phyloP scores from a whole-genome alignment of 2,888 invertebrate species.

The Hofmannophila pseudospretella region DNA sequence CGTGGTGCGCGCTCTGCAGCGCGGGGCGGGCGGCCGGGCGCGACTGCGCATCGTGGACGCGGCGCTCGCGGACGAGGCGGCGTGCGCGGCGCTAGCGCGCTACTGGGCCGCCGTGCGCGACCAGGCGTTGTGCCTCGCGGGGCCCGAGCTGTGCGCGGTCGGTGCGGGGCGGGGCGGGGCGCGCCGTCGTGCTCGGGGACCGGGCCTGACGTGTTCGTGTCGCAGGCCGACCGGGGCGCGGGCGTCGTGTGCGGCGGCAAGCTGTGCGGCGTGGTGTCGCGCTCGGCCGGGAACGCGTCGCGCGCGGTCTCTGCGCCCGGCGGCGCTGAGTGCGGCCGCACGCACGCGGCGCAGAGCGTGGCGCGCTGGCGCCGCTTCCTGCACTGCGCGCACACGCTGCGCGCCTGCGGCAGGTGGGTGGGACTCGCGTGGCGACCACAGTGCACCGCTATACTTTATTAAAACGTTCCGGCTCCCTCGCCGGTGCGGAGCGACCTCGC shows the following conservation, averaged over 20 bases:
- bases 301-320: neutral
- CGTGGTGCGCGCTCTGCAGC: constrained; percentile 78
- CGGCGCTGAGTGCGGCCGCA: constrained; percentile 6
- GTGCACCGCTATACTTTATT: constrained; percentile 89
- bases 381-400: constrained; percentile 30
- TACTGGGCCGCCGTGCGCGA: constrained; percentile 34
- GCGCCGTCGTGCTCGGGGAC: constrained; percentile 21
- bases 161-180: constrained; percentile 5
- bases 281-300: neutral
- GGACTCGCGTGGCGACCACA: constrained; percentile 69
- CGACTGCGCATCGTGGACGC: constrained; percentile 81
- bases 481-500: constrained; percentile 91
- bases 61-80: constrained; percentile 76
- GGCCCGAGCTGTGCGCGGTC: constrained; percentile 44
- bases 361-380: constrained; percentile 21
- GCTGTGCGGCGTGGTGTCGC: constrained; percentile 12
- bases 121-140: constrained; percentile 41
- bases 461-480: no score
- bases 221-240: no score
- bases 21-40: constrained; percentile 84
- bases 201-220: no score
- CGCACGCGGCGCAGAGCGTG: constrained; percentile 38
- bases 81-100: constrained; percentile 29
- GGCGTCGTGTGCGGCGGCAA: constrained; percentile 1
- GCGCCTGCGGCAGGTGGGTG: constrained; percentile 37